phyloP scores from a whole-genome alignment of 2,888 invertebrate genomes.

The Lycocerus yunnanus region DNA sequence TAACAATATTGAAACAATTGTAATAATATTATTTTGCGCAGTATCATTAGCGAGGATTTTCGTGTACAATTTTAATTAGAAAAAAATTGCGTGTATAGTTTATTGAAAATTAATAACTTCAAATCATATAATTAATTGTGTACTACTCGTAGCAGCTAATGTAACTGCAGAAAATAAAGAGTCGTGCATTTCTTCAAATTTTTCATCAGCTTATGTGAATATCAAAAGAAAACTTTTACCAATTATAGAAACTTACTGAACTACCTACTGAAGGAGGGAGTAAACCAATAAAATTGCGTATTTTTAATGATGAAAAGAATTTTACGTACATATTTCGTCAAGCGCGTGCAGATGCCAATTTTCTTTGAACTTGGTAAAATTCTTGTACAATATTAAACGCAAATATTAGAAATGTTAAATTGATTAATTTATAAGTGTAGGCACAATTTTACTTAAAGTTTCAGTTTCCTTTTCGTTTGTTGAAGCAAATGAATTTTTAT shows the following conservation, averaged over 20 bases:
- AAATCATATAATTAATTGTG: too few species aligned
- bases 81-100: background rate
- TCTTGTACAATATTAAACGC: background rate
- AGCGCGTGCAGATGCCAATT: background rate
- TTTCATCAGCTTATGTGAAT: too few species aligned
- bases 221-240: background rate
- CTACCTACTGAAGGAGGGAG: background rate
- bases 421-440: background rate
- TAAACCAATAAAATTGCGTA: too few species aligned
- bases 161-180: too few species aligned
- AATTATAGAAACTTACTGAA: background rate
- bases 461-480: too few species aligned
- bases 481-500: too few species aligned
- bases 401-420: background rate
- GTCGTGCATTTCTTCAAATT: too few species aligned
- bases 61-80: background rate
- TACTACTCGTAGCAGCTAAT: too few species aligned
- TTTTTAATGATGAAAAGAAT: too few species aligned
- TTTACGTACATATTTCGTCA: background rate
- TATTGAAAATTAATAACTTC: background rate
- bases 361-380: background rate
- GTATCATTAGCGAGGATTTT: background rate
- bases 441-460: background rate
- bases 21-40: background rate
- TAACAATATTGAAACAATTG: background rate